Base-by-base conservation (phyloP, 2,888 invertebrate genomes). In the Marronus borbonicus region DNA sequence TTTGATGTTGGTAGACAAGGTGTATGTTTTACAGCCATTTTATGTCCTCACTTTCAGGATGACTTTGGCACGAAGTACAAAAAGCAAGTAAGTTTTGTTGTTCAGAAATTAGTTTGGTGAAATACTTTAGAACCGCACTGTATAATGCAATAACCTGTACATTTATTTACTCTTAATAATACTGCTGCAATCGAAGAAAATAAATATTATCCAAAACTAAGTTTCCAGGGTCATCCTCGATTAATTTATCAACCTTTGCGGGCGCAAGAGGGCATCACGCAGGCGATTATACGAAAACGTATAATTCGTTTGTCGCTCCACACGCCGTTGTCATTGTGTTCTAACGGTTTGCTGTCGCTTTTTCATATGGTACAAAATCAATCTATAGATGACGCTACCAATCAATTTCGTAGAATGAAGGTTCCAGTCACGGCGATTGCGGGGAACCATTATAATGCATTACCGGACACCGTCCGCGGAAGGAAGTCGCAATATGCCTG, bases 401-500 rank as follows among this genome's bases (percentile, higher is more conserved):
- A 78, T 75, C 75, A 78, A 78, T 78, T 74, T 68, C 20, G 39
- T 36, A 0, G 39, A 7, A 55, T 50, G 68, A 50, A 68, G 50
- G 68, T 68, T 68, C 68, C 68, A 62, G 31, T n/a, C 24, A 62
- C 14, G 62, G 62, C 10, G 31, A 28, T 62, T 20, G 68, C 28
- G 60, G 39, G 14, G 66, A 69, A 50, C 65, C 79, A 77, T 76
- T 72, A 76, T 76, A 77, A 76, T 65, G 65, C 76, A 80, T 76
- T 76, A 77, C 84, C 83, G 84, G 84, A 80, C 85, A 84, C 85
- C 83, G 84, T 85, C 83, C 82, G 84, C 85, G 88, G 87, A 88
- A 88, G 87, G 72, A 74, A 74, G 72, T 74, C 44, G 68, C 68
- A 68, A 68, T 68, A 68, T 74, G 44, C 72, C 44, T 28, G 72